Percentiles rank a stretch among this genome's conserved stretches.
phyloP scores from a whole-genome alignment of 2,113 vertebrate genomes.

The Sclerurus mexicanus region DNA sequence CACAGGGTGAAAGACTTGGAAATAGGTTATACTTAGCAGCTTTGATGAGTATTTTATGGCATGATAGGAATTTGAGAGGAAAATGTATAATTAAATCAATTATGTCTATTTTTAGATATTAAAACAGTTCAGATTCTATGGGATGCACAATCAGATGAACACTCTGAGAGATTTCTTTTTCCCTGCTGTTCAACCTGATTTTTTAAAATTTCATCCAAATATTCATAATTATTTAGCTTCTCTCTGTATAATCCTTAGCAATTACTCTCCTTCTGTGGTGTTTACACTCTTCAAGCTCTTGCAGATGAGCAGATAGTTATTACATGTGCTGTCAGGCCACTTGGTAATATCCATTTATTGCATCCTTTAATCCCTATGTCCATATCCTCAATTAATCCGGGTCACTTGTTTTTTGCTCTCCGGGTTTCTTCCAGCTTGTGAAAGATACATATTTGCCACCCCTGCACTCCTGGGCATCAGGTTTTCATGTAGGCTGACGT shows the following conservation, averaged over 20 bases:
- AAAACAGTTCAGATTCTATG: neutral
- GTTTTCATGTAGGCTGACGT: neutral
- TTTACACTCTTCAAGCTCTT: constrained; percentile 16
- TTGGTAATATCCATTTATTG: neutral
- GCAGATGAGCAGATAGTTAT: neutral
- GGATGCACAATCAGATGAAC: constrained; percentile 14
- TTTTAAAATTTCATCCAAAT: neutral
- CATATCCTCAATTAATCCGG: neutral
- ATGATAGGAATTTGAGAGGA: neutral
- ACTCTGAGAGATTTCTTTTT: neutral
- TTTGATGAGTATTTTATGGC: constrained; percentile 9
- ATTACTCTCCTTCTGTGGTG: constrained; percentile 38
- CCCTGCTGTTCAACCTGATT: neutral
- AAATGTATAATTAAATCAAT: constrained; percentile 30
- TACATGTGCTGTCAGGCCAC: neutral
- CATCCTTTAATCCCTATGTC: neutral
- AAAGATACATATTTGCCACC: neutral
- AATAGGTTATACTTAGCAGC: neutral
- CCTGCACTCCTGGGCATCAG: neutral
- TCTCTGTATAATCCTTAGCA: neutral
- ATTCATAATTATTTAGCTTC: neutral
- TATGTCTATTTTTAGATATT: constrained; percentile 27
- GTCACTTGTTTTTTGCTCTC: neutral
- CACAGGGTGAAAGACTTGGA: neutral
- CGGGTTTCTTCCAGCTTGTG: neutral